A percentile compares a stretch with the other conserved stretches of the same genome.
These are phyloP conservation scores for Neogale vison DNA, from an alignment of 2,113 vertebrate genomes.

Conservation along the genomic window DNA sequence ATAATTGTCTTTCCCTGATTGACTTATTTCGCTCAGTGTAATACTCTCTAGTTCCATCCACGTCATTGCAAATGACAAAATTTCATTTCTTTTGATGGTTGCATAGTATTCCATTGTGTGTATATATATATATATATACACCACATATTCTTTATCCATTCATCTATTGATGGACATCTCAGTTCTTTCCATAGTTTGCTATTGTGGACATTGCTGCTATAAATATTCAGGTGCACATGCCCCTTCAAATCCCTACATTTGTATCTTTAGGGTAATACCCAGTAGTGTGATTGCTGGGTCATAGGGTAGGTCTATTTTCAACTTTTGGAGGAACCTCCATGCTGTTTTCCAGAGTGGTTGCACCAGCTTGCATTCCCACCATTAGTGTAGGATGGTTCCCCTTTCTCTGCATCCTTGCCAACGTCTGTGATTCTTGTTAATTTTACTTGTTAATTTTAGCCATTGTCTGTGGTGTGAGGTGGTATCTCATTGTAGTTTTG, in stretches of 20 bases:
- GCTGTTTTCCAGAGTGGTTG: not conserved
- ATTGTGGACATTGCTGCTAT: not conserved
- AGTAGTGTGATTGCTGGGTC: not conserved
- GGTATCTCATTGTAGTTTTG: not conserved
- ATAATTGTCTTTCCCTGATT: no score
- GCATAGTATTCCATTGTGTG: no score
- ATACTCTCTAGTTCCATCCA: no score
- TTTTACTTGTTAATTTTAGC: no score
- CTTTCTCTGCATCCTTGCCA: no score
- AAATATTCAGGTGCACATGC: not conserved
- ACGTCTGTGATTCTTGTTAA: no score
- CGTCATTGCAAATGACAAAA: no score
- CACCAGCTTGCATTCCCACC: not conserved
- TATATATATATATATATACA: no score
- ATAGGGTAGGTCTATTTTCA: not conserved
- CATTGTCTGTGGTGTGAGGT: not conserved
- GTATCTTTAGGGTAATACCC: not conserved
- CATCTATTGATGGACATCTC: no score
- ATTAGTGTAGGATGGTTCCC: not conserved
- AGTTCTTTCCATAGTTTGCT: not conserved
- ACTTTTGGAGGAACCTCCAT: not conserved
- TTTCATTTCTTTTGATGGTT: no score
- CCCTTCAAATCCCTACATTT: not conserved
- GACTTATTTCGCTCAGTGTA: no score
- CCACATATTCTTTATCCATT: no score